These are phyloP conservation scores for Emydocephalus ijimae DNA, from an alignment of 2,113 vertebrate genomes.

Conservation along the genomic window DNA sequence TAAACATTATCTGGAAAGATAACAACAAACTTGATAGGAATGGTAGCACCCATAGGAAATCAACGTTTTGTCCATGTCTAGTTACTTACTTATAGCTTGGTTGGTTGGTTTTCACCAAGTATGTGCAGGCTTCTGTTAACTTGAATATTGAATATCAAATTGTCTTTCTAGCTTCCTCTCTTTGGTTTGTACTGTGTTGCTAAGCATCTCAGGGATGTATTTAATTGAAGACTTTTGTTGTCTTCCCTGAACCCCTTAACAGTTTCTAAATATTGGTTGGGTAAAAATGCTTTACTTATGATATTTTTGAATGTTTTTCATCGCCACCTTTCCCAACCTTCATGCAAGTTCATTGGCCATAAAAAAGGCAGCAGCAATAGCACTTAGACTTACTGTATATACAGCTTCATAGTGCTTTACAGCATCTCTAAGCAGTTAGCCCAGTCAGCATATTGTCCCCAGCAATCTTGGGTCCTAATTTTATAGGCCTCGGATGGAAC, in stretches of 20 bases:
- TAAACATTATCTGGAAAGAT: neutral
- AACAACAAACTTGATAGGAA: neutral
- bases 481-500: neutral
- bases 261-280: neutral
- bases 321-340: neutral
- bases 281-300: neutral
- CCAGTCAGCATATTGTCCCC: neutral
- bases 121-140: neutral
- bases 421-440: neutral
- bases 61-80: neutral
- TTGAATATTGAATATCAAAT: neutral
- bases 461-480: neutral
- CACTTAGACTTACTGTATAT: neutral
- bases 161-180: neutral
- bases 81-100: neutral
- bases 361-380: neutral
- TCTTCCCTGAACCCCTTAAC: neutral
- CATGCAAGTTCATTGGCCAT: neutral
- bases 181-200: neutral
- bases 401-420: neutral
- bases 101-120: neutral
- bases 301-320: neutral
- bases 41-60: neutral
- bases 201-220: neutral
- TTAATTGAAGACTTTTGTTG: neutral